Evolutionary conservation across 92 coral and sea anemone species (phyloP).

Genomic region (Desmophyllum pertusum): DNA sequence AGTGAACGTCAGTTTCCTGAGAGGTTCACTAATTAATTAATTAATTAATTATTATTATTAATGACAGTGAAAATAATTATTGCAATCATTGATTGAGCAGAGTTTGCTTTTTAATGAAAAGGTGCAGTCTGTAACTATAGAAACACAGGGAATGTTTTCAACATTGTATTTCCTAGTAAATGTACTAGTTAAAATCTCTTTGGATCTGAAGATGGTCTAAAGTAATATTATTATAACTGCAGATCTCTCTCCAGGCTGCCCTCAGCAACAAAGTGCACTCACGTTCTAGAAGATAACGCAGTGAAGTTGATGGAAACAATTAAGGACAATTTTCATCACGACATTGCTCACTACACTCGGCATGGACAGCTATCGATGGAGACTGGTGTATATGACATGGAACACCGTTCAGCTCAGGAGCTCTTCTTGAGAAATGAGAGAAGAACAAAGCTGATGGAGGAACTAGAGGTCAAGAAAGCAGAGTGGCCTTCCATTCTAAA

Average conservation of each 20-base stretch:
- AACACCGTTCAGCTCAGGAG: constrained; percentile 94
- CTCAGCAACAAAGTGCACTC: constrained; percentile 71
- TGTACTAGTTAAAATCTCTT: not conserved
- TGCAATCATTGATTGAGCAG: no score
- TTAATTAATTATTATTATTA: no score
- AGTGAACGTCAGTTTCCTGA: no score
- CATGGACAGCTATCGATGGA: constrained; percentile 91
- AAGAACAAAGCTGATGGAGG: constrained; percentile 83
- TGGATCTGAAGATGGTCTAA: not conserved
- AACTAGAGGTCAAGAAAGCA: constrained; percentile 63
- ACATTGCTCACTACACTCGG: constrained; percentile 91
- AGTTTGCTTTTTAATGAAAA: no score
- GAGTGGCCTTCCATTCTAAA: constrained; percentile 91
- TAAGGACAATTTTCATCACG: constrained; percentile 83
- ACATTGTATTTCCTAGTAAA: no score
- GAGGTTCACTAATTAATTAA: no score
- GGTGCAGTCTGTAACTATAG: no score
- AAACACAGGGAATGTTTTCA: no score
- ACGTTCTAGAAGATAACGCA: constrained; percentile 75
- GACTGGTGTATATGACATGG: constrained; percentile 90
- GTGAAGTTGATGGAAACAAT: constrained; percentile 61
- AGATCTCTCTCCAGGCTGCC: constrained; percentile 62
- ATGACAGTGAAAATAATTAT: no score
- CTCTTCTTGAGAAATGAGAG: constrained; percentile 92
- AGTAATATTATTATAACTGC: not conserved